These are phyloP conservation scores for Psittacara wagleri DNA, from an alignment of 2,113 vertebrate species.

Conservation along the genomic window DNA sequence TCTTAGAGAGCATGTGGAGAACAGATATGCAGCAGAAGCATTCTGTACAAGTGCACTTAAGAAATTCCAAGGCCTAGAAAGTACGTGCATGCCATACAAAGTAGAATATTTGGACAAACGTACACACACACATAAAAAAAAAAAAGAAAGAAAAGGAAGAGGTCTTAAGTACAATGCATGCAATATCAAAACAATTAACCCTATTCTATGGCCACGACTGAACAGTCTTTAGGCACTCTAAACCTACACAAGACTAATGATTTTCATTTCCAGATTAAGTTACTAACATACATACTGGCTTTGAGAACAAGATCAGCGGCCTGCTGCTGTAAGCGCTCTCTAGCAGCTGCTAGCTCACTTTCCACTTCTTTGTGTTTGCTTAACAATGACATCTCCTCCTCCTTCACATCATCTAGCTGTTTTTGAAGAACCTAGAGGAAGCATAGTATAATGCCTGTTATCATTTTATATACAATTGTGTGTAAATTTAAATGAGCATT, in stretches of 20 bases:
- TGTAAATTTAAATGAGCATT: neutral
- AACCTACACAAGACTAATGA: neutral
- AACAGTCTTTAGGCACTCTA: neutral
- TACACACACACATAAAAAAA: neutral
- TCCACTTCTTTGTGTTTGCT: conserved; percentile 96
- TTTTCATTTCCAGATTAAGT: neutral
- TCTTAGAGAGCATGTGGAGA: neutral
- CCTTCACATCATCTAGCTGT: conserved; percentile 94
- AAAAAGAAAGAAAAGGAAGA: neutral
- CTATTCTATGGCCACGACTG: neutral
- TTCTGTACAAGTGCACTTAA: neutral
- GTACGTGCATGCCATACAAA: accelerated
- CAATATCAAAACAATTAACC: accelerated
- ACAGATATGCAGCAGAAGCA: neutral
- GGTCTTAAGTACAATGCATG: neutral
- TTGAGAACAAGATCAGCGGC: conserved; percentile 96
- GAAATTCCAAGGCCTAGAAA: neutral
- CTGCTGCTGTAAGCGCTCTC: conserved; percentile 93
- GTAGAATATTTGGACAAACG: neutral
- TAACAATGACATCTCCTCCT: conserved; percentile 90
- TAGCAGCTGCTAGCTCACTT: conserved; percentile 91
- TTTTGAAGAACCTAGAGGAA: conserved; percentile 88
- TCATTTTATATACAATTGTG: neutral
- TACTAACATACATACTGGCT: conserved; percentile 88
- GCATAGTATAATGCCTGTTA: conserved; percentile 24